A percentile compares a stretch with the other conserved stretches of the same genome.
These are phyloP conservation scores for Acrocephalus kingi DNA, from an alignment of 2,113 vertebrate genomes.

Conservation along the genomic window DNA sequence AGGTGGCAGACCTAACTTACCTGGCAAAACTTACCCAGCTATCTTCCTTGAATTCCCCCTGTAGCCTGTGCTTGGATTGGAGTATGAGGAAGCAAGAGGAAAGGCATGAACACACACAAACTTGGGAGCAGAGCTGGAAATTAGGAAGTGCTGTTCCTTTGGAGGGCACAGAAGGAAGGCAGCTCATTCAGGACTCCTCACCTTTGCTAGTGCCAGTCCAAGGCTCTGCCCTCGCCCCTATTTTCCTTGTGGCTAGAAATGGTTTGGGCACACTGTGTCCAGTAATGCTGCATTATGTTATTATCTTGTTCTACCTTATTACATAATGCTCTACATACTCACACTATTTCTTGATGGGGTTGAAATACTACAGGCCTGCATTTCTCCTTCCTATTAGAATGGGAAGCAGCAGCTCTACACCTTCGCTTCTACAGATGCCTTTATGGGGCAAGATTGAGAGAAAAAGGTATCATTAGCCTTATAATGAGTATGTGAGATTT, in stretches of 20 bases:
- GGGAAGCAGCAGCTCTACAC: conserved; percentile 2
- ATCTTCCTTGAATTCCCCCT: background rate
- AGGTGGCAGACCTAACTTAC: background rate
- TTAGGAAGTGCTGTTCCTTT: background rate
- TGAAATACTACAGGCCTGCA: background rate
- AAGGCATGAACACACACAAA: background rate
- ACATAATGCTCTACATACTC: background rate
- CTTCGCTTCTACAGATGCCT: background rate
- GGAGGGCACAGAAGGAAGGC: background rate
- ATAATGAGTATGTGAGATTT: conserved; percentile 5
- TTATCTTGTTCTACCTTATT: background rate
- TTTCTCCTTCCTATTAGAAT: background rate
- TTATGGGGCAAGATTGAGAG: conserved; percentile 18
- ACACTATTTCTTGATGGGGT: background rate
- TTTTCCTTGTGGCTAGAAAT: background rate
- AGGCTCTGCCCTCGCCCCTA: background rate
- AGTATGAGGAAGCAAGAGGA: background rate
- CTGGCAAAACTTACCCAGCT: background rate
- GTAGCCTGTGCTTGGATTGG: background rate
- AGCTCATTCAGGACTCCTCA: background rate
- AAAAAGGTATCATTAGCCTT: conserved; percentile 32
- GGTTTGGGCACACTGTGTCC: background rate
- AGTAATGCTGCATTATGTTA: background rate
- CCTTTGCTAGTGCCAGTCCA: fast-evolving
- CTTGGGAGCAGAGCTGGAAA: background rate